Evolutionary conservation across 2,797 vertebrate genomes (phyloP).

Genomic region (Fundulus diaphanus): DNA sequence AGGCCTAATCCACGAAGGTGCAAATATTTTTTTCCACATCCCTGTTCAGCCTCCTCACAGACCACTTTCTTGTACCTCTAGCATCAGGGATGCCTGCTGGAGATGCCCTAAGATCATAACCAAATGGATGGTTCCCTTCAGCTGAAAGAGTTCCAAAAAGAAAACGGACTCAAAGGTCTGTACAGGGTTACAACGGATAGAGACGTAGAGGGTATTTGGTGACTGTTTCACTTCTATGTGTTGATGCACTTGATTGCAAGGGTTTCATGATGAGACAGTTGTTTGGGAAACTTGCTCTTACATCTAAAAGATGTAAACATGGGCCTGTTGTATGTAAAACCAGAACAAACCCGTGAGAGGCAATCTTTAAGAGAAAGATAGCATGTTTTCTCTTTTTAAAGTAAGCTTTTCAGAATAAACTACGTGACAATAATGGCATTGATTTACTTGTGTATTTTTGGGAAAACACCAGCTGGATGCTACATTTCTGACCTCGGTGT

Average conservation of each 20-base stretch:
- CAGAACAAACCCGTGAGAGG: background rate
- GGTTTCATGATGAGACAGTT: constrained; percentile 51
- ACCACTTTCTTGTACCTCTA: constrained; percentile 55
- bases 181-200: constrained; percentile 23
- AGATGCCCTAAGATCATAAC: constrained; percentile 51
- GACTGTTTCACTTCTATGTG: constrained; percentile 42
- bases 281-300: constrained; percentile 36
- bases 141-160: constrained; percentile 31
- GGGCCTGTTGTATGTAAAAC: background rate
- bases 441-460: constrained; percentile 58
- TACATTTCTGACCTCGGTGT: constrained; percentile 16
- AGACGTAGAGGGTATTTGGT: constrained; percentile 23
- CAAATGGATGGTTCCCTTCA: constrained; percentile 55
- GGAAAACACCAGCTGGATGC: constrained; percentile 41
- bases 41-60: constrained; percentile 41
- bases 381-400: no score
- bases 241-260: constrained; percentile 64
- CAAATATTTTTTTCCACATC: constrained; percentile 39
- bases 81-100: constrained; percentile 37
- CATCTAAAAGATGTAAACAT: constrained; percentile 35
- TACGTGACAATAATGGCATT: background rate
- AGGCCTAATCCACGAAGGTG: background rate
- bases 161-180: constrained; percentile 59
- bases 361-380: background rate
- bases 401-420: no score